Base-by-base conservation (phyloP, 2,797 vertebrate genomes). In the Tragopan temminckii region DNA sequence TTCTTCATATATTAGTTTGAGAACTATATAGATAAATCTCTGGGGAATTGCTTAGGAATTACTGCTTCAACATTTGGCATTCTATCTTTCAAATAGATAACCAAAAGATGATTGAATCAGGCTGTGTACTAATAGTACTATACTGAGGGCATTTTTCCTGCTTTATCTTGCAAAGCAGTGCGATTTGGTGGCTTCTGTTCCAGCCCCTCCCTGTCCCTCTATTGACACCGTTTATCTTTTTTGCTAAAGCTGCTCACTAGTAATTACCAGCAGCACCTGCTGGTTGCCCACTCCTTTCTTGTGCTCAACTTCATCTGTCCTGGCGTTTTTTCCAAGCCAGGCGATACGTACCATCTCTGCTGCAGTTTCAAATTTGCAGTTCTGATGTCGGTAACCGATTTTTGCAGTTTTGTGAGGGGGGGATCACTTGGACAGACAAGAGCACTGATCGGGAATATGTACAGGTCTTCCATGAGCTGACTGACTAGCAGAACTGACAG, bases 131-230 rank as follows among this genome's bases (percentile, higher is more conserved):
- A 74, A 72, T 11, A 45, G 3, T 48, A n/a, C 40, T 82, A 3
- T 82, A 85, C 77, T 80, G 21, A 40, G 25, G 50, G 27, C 5
- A 7, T 87, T 85, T 86, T 90, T 90, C 31, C 66, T 74, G 5
- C 17, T 57, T 80, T 78, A 31, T 68, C 15, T 31, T 58, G 36
- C 31, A 88, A 35, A n/a, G 42, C 50, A 75, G 24, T 14, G 12
- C 16, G 2, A 38, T 89, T 71, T 23, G 75, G 11, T 24, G 43
- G 14, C 64, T 92, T 79, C 24, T 5, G 3, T 68, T 89, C 29
- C 29, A 11, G 52, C 29, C 52, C 16, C 8, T 31, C 16, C 50
- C 9, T 90, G n/a, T 27, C 7, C 12, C 55, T 24, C 69, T 63
- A 6, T 27, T 62, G 29, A 70, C 6, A 55, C 31, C 38, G 2